phyloP scores from a whole-genome alignment of 1,140 invertebrate genomes.

The Oryzaephilus surinamensis region DNA sequence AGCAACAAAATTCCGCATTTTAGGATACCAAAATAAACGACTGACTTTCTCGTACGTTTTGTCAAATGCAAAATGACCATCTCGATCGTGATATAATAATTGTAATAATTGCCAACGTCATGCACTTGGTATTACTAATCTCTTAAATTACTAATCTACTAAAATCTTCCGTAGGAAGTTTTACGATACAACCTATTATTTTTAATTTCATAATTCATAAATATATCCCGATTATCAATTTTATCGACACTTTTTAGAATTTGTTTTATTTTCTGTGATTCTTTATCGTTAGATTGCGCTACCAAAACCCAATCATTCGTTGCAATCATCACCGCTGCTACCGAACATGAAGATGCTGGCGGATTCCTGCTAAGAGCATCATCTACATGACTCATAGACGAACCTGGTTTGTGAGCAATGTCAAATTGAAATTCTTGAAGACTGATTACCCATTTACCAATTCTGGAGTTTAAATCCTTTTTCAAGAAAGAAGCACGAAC shows the following conservation, averaged over 20 bases:
- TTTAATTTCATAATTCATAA: no score
- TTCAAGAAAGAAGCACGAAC: not conserved
- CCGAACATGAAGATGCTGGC: conserved; percentile 1
- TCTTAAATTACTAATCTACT: no score
- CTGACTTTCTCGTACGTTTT: conserved; percentile 21
- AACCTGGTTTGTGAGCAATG: conserved; percentile 12
- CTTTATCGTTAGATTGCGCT: conserved; percentile 17
- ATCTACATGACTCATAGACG: conserved; percentile 29
- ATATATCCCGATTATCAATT: no score
- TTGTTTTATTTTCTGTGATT: conserved; percentile 6
- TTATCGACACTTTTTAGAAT: conserved; percentile 4
- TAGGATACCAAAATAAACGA: conserved; percentile 24
- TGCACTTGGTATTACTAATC: no score
- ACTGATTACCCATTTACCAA: conserved; percentile 7
- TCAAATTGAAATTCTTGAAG: conserved; percentile 5
- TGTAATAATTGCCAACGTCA: conserved; percentile 22
- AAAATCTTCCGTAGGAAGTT: no score
- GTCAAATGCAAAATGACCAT: conserved; percentile 24
- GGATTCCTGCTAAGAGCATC: conserved; percentile 34
- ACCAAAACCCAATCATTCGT: conserved; percentile 22
- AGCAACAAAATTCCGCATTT: conserved; percentile 13
- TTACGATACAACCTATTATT: no score
- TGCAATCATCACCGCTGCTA: conserved; percentile 11
- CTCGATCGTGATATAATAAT: conserved; percentile 29
- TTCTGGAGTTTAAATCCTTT: conserved; percentile 1